Percentiles rank a stretch among this genome's conserved stretches.
phyloP scores from a whole-genome alignment of 1,140 invertebrate genomes.

The Rhynchophorus ferrugineus region DNA sequence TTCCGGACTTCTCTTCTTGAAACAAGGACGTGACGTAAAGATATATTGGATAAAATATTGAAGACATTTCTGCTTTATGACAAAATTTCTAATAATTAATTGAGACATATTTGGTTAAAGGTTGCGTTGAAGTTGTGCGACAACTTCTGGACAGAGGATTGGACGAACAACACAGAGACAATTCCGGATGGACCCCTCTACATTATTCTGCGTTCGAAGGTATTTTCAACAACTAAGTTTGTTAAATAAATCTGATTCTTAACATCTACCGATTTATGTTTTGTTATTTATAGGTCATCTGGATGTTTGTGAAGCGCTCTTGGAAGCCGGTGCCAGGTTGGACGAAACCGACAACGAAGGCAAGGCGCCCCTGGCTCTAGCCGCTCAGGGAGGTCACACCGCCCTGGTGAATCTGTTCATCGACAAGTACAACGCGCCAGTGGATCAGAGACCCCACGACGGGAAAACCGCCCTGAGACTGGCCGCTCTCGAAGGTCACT shows the following conservation, averaged over 20 bases:
- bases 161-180: conserved; percentile 85
- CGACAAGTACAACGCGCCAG: conserved; percentile 66
- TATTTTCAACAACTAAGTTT: conserved; percentile 10
- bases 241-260: conserved; percentile 7
- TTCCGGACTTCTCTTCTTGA: no score
- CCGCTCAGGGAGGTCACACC: conserved; percentile 81
- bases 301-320: conserved; percentile 76
- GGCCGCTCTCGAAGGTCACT: conserved; percentile 79
- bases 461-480: conserved; percentile 88
- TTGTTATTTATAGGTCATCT: conserved; percentile 59
- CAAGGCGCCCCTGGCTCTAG: conserved; percentile 81
- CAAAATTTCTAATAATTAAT: no score
- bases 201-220: conserved; percentile 92
- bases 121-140: conserved; percentile 72
- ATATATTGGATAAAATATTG: no score
- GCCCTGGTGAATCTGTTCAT: conserved; percentile 61
- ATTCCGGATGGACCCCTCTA: conserved; percentile 88
- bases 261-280: no score
- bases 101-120: no score
- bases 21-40: no score
- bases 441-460: conserved; percentile 86
- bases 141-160: conserved; percentile 82
- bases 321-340: conserved; percentile 86
- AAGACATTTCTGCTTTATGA: no score
- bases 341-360: conserved; percentile 92